These are phyloP conservation scores for Quadriops clusia DNA, from an alignment of 2,888 invertebrate genomes.

Conservation along the genomic window DNA sequence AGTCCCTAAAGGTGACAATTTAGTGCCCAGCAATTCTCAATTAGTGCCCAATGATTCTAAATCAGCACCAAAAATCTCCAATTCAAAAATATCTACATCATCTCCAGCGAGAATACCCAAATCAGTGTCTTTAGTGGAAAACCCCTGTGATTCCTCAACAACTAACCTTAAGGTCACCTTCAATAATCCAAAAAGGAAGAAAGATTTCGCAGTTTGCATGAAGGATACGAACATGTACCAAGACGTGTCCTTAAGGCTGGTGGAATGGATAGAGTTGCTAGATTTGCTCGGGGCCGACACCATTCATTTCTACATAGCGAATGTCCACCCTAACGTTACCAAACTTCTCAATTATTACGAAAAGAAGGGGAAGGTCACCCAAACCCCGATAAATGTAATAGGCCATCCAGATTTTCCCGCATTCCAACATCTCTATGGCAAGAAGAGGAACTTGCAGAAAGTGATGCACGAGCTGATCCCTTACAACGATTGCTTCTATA, in stretches of 20 bases:
- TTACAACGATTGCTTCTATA: conserved; percentile 92
- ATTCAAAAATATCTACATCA: too few relatives aligned
- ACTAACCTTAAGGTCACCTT: conserved; percentile 77
- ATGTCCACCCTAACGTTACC: conserved; percentile 72
- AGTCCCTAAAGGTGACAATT: too few relatives aligned
- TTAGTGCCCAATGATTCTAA: too few relatives aligned
- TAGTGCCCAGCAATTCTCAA: too few relatives aligned
- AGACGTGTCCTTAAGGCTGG: conserved; percentile 68
- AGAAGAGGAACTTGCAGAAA: conserved; percentile 86
- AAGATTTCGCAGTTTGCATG: conserved; percentile 75
- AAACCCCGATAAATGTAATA: conserved; percentile 72
- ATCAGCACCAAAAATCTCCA: too few relatives aligned
- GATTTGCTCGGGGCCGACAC: conserved; percentile 72
- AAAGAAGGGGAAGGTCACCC: conserved; percentile 53
- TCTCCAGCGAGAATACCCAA: conserved; percentile 70
- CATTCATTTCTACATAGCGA: conserved; percentile 72
- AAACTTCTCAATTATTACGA: conserved; percentile 55
- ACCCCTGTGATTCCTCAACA: conserved; percentile 72
- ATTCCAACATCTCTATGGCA: conserved; percentile 79
- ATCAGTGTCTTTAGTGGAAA: conserved; percentile 76
- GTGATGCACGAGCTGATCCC: conserved; percentile 90
- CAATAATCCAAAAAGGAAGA: conserved; percentile 57
- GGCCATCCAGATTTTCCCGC: conserved; percentile 84
- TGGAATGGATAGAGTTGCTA: conserved; percentile 82
- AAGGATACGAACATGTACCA: conserved; percentile 80